A percentile compares a stretch with the other conserved stretches of the same genome.
phyloP scores from a whole-genome alignment of 2,888 invertebrate species.

The Macrosiphum euphorbiae region DNA sequence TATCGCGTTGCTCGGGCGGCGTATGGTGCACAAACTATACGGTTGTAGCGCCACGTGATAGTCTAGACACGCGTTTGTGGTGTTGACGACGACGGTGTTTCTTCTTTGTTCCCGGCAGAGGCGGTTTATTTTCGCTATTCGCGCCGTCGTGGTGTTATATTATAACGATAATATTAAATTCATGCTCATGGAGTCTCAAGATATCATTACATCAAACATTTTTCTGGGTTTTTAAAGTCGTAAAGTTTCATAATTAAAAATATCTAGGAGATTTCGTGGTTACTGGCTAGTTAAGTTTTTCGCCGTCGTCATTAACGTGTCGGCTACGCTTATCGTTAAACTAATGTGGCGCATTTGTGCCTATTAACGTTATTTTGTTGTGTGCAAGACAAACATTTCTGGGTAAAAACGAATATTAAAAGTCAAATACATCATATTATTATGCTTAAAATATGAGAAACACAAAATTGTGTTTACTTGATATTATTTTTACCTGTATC shows the following conservation, averaged over 20 bases:
- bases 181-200: not conserved
- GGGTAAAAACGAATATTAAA: not conserved
- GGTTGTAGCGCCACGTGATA: slow-evolving; percentile 46
- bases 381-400: not conserved
- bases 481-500: not conserved
- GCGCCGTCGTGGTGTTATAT: not conserved
- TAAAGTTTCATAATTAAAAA: not conserved
- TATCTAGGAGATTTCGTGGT: not conserved
- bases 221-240: not conserved
- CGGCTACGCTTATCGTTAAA: not conserved
- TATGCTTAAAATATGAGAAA: not conserved
- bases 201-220: not conserved
- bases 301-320: not conserved
- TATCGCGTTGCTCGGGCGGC: not conserved
- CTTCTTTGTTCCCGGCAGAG: not conserved
- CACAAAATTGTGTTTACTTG: not conserved
- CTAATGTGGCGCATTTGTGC: not conserved
- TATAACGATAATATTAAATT: not conserved
- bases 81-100: not conserved
- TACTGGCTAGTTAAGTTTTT: not conserved
- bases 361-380: not conserved
- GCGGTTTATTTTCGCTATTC: not conserved
- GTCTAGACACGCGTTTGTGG: slow-evolving; percentile 40
- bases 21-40: not conserved
- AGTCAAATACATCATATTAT: not conserved